These are phyloP conservation scores for Aurelia sp. DNA, from an alignment of 30 jellyfish, hydroid and myxozoan species.

Conservation along the genomic window DNA sequence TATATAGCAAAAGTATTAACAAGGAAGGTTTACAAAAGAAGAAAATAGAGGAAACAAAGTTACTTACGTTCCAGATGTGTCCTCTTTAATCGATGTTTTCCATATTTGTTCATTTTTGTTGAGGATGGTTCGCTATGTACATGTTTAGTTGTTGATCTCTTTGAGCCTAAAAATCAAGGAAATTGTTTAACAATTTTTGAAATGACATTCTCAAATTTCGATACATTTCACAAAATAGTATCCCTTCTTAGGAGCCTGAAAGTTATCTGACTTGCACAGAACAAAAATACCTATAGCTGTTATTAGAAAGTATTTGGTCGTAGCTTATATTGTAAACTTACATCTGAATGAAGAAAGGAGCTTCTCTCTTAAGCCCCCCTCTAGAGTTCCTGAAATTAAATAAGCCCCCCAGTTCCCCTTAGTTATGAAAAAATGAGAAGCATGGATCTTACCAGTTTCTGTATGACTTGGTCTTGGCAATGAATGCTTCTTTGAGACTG, in stretches of 20 bases:
- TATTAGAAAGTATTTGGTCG: too few relatives aligned
- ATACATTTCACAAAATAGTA: too few relatives aligned
- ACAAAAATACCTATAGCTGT: too few relatives aligned
- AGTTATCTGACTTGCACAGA: too few relatives aligned
- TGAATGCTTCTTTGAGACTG: slow-evolving; percentile 46
- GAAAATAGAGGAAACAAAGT: background rate
- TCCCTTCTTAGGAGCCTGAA: too few relatives aligned
- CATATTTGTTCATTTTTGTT: background rate
- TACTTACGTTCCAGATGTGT: slow-evolving; percentile 41
- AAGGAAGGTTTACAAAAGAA: background rate
- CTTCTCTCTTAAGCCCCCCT: too few relatives aligned
- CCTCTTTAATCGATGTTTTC: slow-evolving; percentile 35
- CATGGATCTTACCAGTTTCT: background rate
- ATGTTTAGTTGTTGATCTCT: slow-evolving; percentile 34
- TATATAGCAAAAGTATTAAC: too few relatives aligned
- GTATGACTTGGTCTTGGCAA: slow-evolving; percentile 15
- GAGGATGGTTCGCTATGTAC: background rate
- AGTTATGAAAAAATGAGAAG: background rate
- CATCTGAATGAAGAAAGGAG: too few relatives aligned
- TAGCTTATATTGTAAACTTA: too few relatives aligned
- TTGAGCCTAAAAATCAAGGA: slow-evolving; percentile 8
- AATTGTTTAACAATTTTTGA: too few relatives aligned
- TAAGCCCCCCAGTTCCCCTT: background rate
- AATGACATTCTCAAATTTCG: too few relatives aligned
- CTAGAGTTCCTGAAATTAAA: too few relatives aligned